Evolutionary conservation across 2,888 invertebrate genomes (phyloP).

Genomic region (Gari tellinella): DNA sequence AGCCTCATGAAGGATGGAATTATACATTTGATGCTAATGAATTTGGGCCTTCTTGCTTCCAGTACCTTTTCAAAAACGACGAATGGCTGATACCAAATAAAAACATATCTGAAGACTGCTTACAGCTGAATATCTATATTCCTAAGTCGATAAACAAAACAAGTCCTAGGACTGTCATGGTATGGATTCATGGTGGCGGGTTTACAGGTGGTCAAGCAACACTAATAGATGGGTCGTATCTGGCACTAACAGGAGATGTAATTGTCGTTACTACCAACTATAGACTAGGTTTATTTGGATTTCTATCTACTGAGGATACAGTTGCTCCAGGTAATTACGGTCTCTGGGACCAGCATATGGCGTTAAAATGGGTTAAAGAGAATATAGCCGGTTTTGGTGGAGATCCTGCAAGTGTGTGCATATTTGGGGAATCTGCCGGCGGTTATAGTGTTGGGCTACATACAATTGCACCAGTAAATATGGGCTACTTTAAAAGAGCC

Average conservation of each 20-base stretch:
- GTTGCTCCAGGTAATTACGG: constrained; percentile 64
- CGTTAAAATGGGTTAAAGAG: constrained; percentile 67
- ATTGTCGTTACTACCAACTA: constrained; percentile 71
- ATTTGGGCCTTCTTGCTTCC: constrained; percentile 63
- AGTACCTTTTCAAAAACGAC: constrained; percentile 54
- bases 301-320: constrained; percentile 58
- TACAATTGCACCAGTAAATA: constrained; percentile 52
- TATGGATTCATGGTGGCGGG: constrained; percentile 73
- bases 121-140: constrained; percentile 65
- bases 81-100: constrained; percentile 50
- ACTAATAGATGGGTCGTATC: constrained; percentile 59
- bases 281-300: constrained; percentile 69
- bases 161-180: constrained; percentile 59
- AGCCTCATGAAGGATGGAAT: constrained; percentile 30
- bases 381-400: constrained; percentile 70
- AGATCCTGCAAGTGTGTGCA: constrained; percentile 55
- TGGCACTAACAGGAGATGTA: constrained; percentile 63
- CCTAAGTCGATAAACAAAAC: constrained; percentile 44
- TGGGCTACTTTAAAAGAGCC: constrained; percentile 61
- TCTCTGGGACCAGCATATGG: constrained; percentile 67
- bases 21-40: constrained; percentile 38
- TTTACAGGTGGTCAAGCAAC: constrained; percentile 62
- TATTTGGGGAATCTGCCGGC: constrained; percentile 72
- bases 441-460: constrained; percentile 63
- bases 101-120: constrained; percentile 66